Conservation (phyloP, 2,888 invertebrate species). For the Rhorus exstirpatorius region DNA sequence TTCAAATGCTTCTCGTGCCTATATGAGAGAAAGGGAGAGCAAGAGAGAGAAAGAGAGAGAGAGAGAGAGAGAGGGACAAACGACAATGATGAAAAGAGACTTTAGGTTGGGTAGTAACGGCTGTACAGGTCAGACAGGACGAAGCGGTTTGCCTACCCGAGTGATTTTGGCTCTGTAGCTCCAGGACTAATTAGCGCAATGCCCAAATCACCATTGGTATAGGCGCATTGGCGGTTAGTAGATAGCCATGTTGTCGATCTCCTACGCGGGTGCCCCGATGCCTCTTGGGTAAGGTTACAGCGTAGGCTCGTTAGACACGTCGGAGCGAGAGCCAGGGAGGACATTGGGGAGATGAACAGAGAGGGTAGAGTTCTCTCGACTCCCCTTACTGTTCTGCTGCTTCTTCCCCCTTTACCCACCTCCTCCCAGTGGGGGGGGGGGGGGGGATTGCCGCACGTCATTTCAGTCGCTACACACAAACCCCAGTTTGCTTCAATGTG, state of each 20-base stretch:
- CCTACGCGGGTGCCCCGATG: constrained; percentile 81
- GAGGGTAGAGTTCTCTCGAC: constrained; percentile 25
- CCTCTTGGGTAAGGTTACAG: constrained; percentile 65
- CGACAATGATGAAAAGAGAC: constrained; percentile 8
- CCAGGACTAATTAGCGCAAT: constrained; percentile 82
- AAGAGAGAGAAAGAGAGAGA: too few species aligned
- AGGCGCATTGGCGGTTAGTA: constrained; percentile 77
- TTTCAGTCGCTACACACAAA: constrained; percentile 67
- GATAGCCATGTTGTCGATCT: constrained; percentile 76
- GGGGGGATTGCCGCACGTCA: constrained; percentile 43
- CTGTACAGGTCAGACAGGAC: constrained; percentile 43
- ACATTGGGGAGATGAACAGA: constrained; percentile 35
- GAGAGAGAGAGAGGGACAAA: not conserved
- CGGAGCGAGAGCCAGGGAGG: constrained; percentile 29
- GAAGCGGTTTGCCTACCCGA: constrained; percentile 72
- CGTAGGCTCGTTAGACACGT: constrained; percentile 51
- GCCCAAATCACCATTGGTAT: constrained; percentile 80
- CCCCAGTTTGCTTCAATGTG: constrained; percentile 79
- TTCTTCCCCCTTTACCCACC: not conserved
- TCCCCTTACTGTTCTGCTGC: constrained; percentile 9
- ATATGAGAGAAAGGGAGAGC: too few species aligned
- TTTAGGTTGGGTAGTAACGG: constrained; percentile 9
- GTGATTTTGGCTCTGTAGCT: constrained; percentile 80
- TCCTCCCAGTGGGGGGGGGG: too few species aligned
- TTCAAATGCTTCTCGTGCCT: too few species aligned